Percentiles rank a stretch among this genome's conserved stretches.
Conservation (phyloP, 2,888 invertebrate species). For the Dastarcus helophoroides region DNA sequence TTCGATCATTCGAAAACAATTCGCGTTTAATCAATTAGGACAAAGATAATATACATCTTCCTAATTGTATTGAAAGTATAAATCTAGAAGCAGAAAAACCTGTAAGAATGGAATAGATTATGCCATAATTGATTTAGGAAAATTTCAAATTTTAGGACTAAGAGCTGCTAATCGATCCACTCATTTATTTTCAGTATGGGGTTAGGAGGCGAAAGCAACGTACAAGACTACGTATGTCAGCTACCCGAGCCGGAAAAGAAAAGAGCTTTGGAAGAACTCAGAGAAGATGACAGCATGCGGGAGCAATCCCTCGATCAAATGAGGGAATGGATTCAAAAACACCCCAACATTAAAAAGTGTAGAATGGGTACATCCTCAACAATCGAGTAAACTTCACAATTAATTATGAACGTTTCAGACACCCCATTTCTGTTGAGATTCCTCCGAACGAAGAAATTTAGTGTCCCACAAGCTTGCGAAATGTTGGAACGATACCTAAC, state of each 20-base stretch:
- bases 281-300: conserved; percentile 66
- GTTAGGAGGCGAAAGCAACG: conserved; percentile 30
- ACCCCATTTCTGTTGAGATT: conserved; percentile 72
- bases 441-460: conserved; percentile 78
- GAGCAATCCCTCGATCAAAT: conserved; percentile 66
- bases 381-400: no score
- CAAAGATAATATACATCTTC: no score
- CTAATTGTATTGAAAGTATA: no score
- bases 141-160: no score
- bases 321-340: conserved; percentile 72
- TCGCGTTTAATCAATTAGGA: no score
- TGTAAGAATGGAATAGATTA: no score
- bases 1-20: no score
- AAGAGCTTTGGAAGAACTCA: conserved; percentile 58
- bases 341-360: conserved; percentile 70
- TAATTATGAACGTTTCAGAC: conserved; percentile 43
- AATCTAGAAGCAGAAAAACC: no score
- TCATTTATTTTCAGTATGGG: no score
- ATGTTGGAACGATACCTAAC: conserved; percentile 80
- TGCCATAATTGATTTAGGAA: no score
- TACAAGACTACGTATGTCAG: conserved; percentile 31
- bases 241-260: conserved; percentile 47
- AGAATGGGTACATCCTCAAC: conserved; percentile 56
- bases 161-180: no score
- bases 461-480: conserved; percentile 72